Evolutionary conservation across 2,888 invertebrate species (phyloP), one percentile per base, ranked within the genome.

Genomic region (Cephus pygmeus): DNA sequence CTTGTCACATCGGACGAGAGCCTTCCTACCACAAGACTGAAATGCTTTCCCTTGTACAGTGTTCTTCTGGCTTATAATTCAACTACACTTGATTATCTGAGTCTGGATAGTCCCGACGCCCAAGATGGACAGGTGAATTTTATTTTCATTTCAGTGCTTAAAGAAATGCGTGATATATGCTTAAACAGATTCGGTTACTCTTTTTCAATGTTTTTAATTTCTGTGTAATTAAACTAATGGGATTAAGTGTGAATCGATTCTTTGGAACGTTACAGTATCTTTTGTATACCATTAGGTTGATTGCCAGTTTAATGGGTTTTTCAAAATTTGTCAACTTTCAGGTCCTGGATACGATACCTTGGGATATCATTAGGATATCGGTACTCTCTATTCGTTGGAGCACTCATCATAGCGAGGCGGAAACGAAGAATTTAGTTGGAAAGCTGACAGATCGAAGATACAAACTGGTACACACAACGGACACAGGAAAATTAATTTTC

Each of bases 11-110:
- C 89, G 12, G 90, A 91, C 77, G 90, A 90, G 40, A 88, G 86
- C 71, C 80, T 88, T 69, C 88, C 89, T 4, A 85, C 89, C 11
- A 95, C 96, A 68, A 94, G 96, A 85, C 95, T 97, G 81, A 96
- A 96, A 89, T 97, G 97, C 92, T 96, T 97, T 90, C 97, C 97
- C 78, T 93, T 97, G 81, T 96, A 95, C 90, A 96, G 97, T 1
- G 93, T 97, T 81, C 93, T 97, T 90, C 92, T 96, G 85, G 97
- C 97, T 74, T 95, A 95, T 82, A 95, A 96, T 88, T 94, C 94
- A 75, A 93, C 95, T 12, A 92, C 92, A 69, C 93, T 96, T 34
- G 94, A 96, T 91, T 95, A 95, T 89, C 92, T 97, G 84, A 94
- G 95, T 88, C 92, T 97, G 81, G 95, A 94, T 80, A 90, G 91